These are phyloP conservation scores for Stichodactyla helianthus DNA, from an alignment of 64 coral and sea anemone species.

Conservation along the genomic window DNA sequence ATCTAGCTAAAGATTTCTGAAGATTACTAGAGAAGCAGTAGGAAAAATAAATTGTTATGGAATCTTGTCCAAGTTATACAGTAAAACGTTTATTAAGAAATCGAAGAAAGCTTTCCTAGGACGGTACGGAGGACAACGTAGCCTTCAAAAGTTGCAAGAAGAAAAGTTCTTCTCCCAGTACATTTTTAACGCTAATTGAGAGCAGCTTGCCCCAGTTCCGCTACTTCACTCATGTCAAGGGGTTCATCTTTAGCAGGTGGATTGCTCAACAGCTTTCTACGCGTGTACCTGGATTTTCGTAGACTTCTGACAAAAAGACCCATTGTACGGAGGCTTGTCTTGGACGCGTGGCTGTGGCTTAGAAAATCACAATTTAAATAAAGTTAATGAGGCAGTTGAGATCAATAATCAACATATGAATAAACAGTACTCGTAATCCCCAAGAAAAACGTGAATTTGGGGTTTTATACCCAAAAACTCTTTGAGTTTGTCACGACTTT, in stretches of 20 bases:
- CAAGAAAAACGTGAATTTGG: background rate
- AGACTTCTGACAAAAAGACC: background rate
- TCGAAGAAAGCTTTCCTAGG: no score
- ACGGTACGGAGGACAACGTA: no score
- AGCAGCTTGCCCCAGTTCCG: background rate
- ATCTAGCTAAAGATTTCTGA: no score
- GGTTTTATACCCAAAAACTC: background rate
- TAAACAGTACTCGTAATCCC: background rate
- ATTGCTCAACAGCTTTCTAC: background rate
- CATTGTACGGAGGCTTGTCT: background rate
- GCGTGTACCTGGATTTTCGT: background rate
- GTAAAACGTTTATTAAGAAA: no score
- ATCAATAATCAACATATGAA: background rate
- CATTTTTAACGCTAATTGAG: background rate
- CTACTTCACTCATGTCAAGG: background rate
- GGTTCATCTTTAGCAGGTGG: background rate
- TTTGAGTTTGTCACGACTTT: background rate
- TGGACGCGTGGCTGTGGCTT: background rate
- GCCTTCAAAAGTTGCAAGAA: no score
- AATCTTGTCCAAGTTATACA: no score
- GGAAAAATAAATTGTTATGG: no score
- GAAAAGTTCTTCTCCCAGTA: no score
- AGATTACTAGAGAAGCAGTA: no score
- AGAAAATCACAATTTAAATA: conserved; percentile 1
- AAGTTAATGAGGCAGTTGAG: background rate